Conservation (phyloP, 2,888 invertebrate species). For the Drosophila recens region DNA sequence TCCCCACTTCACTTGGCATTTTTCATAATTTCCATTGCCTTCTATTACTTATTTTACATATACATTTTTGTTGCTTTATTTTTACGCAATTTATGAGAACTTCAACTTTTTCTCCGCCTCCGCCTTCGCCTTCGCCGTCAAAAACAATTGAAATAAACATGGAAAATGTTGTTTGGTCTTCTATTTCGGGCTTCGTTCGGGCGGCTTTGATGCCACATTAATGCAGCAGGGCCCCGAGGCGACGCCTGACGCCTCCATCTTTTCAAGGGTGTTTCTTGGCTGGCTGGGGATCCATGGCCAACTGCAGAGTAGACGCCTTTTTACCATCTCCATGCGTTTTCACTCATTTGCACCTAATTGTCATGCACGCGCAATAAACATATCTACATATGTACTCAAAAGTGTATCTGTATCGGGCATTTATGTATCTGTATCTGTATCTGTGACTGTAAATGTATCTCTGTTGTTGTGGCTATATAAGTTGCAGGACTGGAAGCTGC, state of each 20-base stretch:
- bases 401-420: conserved; percentile 24
- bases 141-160: conserved; percentile 80
- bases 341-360: conserved; percentile 80
- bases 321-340: conserved; percentile 62
- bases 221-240: conserved; percentile 29
- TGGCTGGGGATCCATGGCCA: conserved; percentile 1
- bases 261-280: conserved; percentile 57
- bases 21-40: conserved; percentile 72
- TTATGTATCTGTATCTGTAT: conserved; percentile 3
- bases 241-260: conserved; percentile 38
- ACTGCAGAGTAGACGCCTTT: not conserved
- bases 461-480: conserved; percentile 28
- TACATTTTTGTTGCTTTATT: conserved; percentile 18
- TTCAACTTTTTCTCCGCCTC: not conserved
- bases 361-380: conserved; percentile 60
- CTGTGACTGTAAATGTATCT: conserved; percentile 12
- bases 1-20: conserved; percentile 72
- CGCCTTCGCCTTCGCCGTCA: conserved; percentile 40
- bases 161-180: conserved; percentile 48
- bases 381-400: not conserved
- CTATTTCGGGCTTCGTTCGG: conserved; percentile 18
- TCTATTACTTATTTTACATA: not conserved
- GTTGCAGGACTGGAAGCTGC: conserved; percentile 17
- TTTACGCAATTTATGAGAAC: conserved; percentile 70
- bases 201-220: conserved; percentile 14